Evolutionary conservation across 2,113 vertebrate species (phyloP), one percentile per base, ranked within the genome.

Genomic region (Labrus mixtus): DNA sequence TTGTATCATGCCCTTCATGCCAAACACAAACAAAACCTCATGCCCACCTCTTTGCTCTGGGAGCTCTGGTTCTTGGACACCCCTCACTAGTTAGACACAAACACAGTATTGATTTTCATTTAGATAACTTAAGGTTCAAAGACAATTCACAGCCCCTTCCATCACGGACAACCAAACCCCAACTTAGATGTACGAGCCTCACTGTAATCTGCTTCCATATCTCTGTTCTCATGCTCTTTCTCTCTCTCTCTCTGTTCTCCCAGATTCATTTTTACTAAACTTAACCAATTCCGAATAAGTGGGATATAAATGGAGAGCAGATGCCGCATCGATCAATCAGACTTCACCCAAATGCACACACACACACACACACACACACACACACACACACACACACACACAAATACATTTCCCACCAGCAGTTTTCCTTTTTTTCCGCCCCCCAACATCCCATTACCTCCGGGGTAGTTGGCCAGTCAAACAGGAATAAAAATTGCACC

Each of bases 71-170:
- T 95, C 95, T 95, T 69, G 83, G 95, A 93, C 95, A 94, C 94
- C 95, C 94, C 89, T 95, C 95, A 94, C 95, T 73, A 95, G 92
- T 94, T 94, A 94, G 95, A 94, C 95, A 95, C 95, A 95, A 51
- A 63, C 70, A 86, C 95, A 96, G 94, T 97, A 98, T 98, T 96
- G 97, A 98, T 98, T 97, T 98, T 97, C 96, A 98, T 98, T 98
- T 97, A 98, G 96, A 99, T 97, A 97, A 96, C 96, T 98, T 98
- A 97, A 97, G 97, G 95, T 96, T 95, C 95, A 90, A 93, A 95
- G 96, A 96, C 95, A 96, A 95, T 96, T 94, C 93, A 90, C 91
- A 93, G 94, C 79, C 81, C 45, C 68, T 33, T 88, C 84, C 78
- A 81, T 85, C 81, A 78, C 15, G 15, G 69, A 69, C 70, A 54